Evolutionary conservation across 2,113 vertebrate genomes (phyloP).

Genomic region (Dryoscopus gambensis): DNA sequence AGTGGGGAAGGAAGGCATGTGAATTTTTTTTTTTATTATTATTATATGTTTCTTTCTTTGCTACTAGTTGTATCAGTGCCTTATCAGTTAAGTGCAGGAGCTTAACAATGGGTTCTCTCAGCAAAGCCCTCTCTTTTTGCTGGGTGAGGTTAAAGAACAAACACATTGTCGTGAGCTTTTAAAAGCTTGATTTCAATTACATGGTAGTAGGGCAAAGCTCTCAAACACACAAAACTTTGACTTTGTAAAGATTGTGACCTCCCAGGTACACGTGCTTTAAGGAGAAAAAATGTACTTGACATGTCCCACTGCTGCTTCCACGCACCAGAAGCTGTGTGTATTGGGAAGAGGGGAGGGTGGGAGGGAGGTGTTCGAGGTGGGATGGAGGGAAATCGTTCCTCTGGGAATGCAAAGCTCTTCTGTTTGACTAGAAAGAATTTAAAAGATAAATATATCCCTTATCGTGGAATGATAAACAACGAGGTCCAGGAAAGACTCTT

Average conservation of each 20-base stretch:
- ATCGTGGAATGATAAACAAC: constrained; percentile 35
- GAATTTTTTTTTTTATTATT: background rate
- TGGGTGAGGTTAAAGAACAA: constrained; percentile 39
- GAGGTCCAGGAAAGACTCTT: constrained; percentile 22
- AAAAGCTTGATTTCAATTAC: constrained; percentile 63
- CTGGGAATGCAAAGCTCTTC: constrained; percentile 47
- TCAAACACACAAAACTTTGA: constrained; percentile 65
- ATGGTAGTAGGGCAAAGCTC: constrained; percentile 66
- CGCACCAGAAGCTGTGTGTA: background rate
- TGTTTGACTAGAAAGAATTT: constrained; percentile 51
- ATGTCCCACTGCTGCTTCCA: constrained; percentile 55
- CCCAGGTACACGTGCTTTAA: constrained; percentile 58
- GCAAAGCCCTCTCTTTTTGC: background rate
- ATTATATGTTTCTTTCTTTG: constrained; percentile 48
- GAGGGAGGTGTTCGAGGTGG: fast-evolving
- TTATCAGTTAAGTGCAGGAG: constrained; percentile 51
- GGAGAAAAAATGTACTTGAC: constrained; percentile 62
- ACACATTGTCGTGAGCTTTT: constrained; percentile 49
- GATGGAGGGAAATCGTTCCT: background rate
- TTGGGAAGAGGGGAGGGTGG: background rate
- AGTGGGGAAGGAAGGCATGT: constrained; percentile 4
- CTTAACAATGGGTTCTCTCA: background rate
- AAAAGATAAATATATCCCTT: constrained; percentile 57
- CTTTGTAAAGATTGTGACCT: constrained; percentile 66
- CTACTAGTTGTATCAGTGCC: constrained; percentile 50